A percentile compares a stretch with the other conserved stretches of the same genome.
These are phyloP conservation scores for Drosophila takahashii DNA, from an alignment of 1,140 invertebrate species.

Conservation along the genomic window DNA sequence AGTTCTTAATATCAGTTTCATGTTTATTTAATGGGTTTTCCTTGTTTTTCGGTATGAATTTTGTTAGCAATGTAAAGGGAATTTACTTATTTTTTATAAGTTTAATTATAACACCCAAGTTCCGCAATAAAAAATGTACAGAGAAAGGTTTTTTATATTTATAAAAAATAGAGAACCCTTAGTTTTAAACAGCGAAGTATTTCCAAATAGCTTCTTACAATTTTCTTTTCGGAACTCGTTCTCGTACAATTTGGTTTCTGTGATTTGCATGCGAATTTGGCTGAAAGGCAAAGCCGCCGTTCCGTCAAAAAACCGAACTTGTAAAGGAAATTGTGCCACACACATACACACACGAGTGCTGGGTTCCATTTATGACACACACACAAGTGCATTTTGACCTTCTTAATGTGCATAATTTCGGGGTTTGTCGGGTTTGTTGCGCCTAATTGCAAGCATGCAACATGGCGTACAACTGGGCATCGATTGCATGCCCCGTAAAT, in stretches of 20 bases:
- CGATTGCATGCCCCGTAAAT: slow-evolving; percentile 79
- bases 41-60: not conserved
- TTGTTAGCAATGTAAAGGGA: not conserved
- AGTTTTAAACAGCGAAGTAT: too few species aligned
- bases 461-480: slow-evolving; percentile 58
- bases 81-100: too few species aligned
- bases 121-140: too few species aligned
- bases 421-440: slow-evolving; percentile 23
- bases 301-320: slow-evolving; percentile 18
- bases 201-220: not conserved
- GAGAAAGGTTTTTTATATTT: too few species aligned
- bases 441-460: slow-evolving; percentile 76
- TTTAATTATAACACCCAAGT: too few species aligned
- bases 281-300: slow-evolving; percentile 18
- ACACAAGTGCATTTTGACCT: slow-evolving; percentile 30
- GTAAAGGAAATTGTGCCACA: slow-evolving; percentile 14
- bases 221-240: not conserved
- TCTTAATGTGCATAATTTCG: slow-evolving; percentile 42
- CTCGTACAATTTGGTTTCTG: slow-evolving; percentile 7
- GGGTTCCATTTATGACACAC: slow-evolving; percentile 22
- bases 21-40: slow-evolving; percentile 16
- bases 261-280: slow-evolving; percentile 38
- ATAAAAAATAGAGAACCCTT: too few species aligned
- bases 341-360: not conserved
- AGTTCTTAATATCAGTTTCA: slow-evolving; percentile 12